Conservation (phyloP, 2,113 vertebrate genomes). For the human (Homo sapiens) region DNA sequence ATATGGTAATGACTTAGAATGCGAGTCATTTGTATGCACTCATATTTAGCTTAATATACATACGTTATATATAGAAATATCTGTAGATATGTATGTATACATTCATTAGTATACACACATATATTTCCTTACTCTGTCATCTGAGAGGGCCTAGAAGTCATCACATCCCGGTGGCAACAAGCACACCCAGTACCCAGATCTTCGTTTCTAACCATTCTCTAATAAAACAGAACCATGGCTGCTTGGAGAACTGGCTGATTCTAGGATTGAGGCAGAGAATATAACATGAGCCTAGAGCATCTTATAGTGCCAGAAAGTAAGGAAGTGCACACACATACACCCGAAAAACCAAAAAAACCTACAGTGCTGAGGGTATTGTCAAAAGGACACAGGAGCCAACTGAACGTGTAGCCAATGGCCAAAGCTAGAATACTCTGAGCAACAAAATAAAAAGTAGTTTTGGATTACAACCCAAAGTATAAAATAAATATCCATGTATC, state of each 20-base stretch:
- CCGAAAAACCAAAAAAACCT: not conserved
- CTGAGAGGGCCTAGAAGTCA: not conserved
- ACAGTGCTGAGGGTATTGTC: not conserved
- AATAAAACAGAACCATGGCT: slow-evolving; percentile 14
- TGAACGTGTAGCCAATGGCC: not conserved
- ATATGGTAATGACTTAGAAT: not conserved
- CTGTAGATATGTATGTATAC: not conserved
- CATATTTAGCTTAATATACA: not conserved
- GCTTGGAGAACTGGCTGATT: not conserved
- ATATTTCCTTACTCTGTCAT: not conserved
- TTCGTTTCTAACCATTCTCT: slow-evolving; percentile 1
- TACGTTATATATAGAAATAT: not conserved
- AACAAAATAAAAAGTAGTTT: slow-evolving; percentile 19
- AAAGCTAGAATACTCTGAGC: not conserved
- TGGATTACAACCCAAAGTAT: slow-evolving; percentile 8
- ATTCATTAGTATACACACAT: not conserved
- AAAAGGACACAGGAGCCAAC: not conserved
- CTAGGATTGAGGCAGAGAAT: not conserved
- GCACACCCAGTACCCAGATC: not conserved
- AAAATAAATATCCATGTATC: not conserved
- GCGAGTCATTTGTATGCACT: not conserved
- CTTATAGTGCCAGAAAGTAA: not conserved
- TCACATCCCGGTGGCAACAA: not conserved
- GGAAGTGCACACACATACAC: not conserved
- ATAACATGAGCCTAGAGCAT: not conserved